These are phyloP conservation scores for Drosophila suboccidentalis DNA, from an alignment of 2,888 invertebrate genomes.

Conservation along the genomic window DNA sequence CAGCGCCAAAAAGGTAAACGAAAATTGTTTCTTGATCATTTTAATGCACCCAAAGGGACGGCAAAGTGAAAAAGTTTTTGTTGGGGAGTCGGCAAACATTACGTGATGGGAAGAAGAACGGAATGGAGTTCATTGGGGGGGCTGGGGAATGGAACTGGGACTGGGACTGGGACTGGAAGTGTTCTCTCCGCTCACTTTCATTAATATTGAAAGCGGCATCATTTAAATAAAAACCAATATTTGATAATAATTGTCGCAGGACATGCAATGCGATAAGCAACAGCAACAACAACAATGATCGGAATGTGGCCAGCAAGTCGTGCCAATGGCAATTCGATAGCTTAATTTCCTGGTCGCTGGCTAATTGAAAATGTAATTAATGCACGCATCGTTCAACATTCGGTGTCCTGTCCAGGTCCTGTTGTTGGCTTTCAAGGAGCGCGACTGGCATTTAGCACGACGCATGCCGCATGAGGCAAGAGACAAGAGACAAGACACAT, in stretches of 20 bases:
- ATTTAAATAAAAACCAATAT: conserved; percentile 76
- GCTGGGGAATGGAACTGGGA: conserved; percentile 1
- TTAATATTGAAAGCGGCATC: conserved; percentile 76
- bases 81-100: conserved; percentile 44
- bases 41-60: conserved; percentile 83
- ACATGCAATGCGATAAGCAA: conserved; percentile 66
- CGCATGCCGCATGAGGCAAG: conserved; percentile 42
- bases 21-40: conserved; percentile 85
- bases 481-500: not conserved
- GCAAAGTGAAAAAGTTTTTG: conserved; percentile 70
- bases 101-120: conserved; percentile 64
- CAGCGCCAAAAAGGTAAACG: conserved; percentile 74
- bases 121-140: conserved; percentile 11
- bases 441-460: conserved; percentile 65
- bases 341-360: conserved; percentile 77
- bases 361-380: conserved; percentile 84
- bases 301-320: conserved; percentile 17
- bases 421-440: conserved; percentile 50
- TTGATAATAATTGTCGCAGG: conserved; percentile 78
- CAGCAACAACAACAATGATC: conserved; percentile 3
- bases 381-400: conserved; percentile 66
- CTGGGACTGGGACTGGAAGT: not conserved
- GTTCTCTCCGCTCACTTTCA: conserved; percentile 58
- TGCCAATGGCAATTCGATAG: conserved; percentile 79
- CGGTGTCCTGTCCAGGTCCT: conserved; percentile 29